These are phyloP conservation scores for Dipus sagitta DNA, from an alignment of 2,797 vertebrate species.

Conservation along the genomic window DNA sequence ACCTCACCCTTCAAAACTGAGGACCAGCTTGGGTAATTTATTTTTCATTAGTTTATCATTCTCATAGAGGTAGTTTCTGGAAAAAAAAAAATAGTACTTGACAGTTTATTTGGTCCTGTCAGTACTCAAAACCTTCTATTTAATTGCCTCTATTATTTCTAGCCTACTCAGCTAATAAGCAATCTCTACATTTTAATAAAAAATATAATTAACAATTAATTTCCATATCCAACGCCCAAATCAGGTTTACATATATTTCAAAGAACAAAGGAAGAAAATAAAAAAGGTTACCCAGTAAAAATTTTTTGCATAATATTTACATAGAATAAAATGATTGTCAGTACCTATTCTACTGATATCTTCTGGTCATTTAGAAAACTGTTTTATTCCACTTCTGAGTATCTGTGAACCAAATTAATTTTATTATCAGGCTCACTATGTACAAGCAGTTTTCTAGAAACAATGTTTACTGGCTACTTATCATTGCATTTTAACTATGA, in stretches of 20 bases:
- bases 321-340: slow-evolving; percentile 39
- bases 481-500: slow-evolving; percentile 22
- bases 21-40: background rate
- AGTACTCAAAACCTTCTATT: slow-evolving; percentile 44
- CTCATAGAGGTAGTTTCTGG: background rate
- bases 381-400: slow-evolving; percentile 52
- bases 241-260: slow-evolving; percentile 42
- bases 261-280: slow-evolving; percentile 57
- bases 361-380: background rate
- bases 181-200: slow-evolving; percentile 69
- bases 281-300: slow-evolving; percentile 31
- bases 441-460: slow-evolving; percentile 36
- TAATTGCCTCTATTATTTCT: slow-evolving; percentile 60
- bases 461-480: slow-evolving; percentile 48
- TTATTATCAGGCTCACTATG: slow-evolving; percentile 20
- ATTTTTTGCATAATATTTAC: slow-evolving; percentile 16
- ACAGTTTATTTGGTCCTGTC: slow-evolving; percentile 35
- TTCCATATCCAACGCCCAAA: slow-evolving; percentile 68
- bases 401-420: slow-evolving; percentile 41
- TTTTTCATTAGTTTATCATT: slow-evolving; percentile 55
- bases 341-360: background rate
- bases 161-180: slow-evolving; percentile 27
- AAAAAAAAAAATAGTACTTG: slow-evolving; percentile 63
- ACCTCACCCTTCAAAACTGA: slow-evolving; percentile 32
- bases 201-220: slow-evolving; percentile 58